A percentile compares a stretch with the other conserved stretches of the same genome.
Conservation (phyloP, 2,888 invertebrate genomes). For the Pristionchus exspectatus region DNA sequence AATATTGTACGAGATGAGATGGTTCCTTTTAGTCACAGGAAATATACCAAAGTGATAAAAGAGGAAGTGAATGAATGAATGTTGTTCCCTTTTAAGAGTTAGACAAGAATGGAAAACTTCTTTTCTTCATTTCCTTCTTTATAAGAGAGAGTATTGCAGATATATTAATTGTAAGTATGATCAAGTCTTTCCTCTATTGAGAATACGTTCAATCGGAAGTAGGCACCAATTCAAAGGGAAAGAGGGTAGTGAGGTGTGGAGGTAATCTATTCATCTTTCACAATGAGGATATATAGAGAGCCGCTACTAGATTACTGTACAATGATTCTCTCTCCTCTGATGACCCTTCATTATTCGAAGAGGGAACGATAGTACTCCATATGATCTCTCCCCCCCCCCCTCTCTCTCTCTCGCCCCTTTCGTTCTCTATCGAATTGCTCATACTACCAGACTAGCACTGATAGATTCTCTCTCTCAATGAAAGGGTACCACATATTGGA, state of each 20-base stretch:
- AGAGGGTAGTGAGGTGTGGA: conserved; percentile 21
- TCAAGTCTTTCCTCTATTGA: too few species aligned
- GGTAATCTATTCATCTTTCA: conserved; percentile 33
- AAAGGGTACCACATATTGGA: neutral
- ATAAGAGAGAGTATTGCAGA: neutral
- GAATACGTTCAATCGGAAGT: conserved; percentile 23
- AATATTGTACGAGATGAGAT: conserved; percentile 52
- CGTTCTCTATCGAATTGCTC: neutral
- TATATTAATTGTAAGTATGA: neutral
- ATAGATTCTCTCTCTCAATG: neutral
- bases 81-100: conserved; percentile 24
- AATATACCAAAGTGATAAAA: conserved; percentile 16
- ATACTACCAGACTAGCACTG: neutral
- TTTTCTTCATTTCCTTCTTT: neutral
- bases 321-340: neutral
- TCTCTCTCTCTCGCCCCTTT: neutral
- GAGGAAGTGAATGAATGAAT: neutral
- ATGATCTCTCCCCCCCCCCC: neutral
- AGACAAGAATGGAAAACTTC: neutral
- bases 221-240: conserved; percentile 29
- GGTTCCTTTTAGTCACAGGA: conserved; percentile 27
- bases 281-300: neutral
- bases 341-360: conserved; percentile 50
- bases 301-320: conserved; percentile 44
- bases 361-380: neutral